A percentile compares a stretch with the other conserved stretches of the same genome.
These are phyloP conservation scores for Thomomys bottae DNA, from an alignment of 2,113 vertebrate genomes.

Conservation along the genomic window DNA sequence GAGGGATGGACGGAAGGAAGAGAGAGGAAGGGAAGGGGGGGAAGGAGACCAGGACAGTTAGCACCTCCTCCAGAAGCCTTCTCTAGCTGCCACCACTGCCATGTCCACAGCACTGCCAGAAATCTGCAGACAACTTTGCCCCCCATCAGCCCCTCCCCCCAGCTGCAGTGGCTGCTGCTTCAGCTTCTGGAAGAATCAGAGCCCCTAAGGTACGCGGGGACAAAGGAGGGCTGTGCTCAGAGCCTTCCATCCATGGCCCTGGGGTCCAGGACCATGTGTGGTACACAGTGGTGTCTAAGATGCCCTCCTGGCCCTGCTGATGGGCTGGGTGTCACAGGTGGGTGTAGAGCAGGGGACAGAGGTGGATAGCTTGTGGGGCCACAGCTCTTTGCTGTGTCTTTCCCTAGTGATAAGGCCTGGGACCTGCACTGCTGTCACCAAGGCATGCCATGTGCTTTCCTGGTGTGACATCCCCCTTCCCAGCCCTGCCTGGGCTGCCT, in stretches of 20 bases:
- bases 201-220: background rate
- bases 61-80: background rate
- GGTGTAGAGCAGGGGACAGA: no score
- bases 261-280: background rate
- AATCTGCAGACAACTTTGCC: background rate
- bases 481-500: background rate
- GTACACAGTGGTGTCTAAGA: accelerated
- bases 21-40: background rate
- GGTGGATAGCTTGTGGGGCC: background rate
- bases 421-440: background rate
- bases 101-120: background rate
- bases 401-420: no score
- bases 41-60: background rate
- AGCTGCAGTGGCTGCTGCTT: background rate
- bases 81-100: background rate
- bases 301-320: background rate
- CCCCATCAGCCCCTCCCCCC: background rate
- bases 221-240: background rate
- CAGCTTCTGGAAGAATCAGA: background rate
- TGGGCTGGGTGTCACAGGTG: no score
- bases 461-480: background rate
- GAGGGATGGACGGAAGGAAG: no score
- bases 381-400: background rate
- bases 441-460: background rate
- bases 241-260: background rate